A percentile compares a stretch with the other conserved stretches of the same genome.
These are phyloP conservation scores for Brachionichthys hirsutus DNA, from an alignment of 2,113 vertebrate genomes.

Conservation along the genomic window DNA sequence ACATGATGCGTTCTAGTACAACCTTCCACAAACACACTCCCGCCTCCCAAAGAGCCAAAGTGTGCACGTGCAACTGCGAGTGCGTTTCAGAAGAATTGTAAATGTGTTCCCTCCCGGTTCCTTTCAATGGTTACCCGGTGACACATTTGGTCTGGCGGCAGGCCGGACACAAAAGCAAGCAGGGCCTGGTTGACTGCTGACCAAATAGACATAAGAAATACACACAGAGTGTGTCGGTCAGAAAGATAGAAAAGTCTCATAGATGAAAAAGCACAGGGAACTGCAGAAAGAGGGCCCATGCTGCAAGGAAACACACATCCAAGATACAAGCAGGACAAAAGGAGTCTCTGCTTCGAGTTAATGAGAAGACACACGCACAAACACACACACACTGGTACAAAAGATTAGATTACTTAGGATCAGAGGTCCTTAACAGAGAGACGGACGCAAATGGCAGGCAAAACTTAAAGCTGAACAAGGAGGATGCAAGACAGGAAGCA, in stretches of 20 bases:
- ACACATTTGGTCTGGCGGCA: constrained; percentile 47
- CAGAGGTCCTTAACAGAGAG: constrained; percentile 13
- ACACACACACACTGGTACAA: constrained; percentile 52
- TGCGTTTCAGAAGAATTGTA: constrained; percentile 40
- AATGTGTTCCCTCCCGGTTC: constrained; percentile 61
- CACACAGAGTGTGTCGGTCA: constrained; percentile 17
- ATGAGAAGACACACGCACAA: constrained; percentile 57
- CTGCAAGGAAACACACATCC: constrained; percentile 22
- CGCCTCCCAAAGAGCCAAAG: constrained; percentile 15
- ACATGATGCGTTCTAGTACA: constrained; percentile 59
- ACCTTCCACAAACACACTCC: constrained; percentile 46
- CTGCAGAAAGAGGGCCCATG: constrained; percentile 20
- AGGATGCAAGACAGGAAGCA: constrained; percentile 14
- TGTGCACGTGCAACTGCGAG: constrained; percentile 18
- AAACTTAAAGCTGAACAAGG: constrained; percentile 55
- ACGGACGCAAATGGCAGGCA: constrained; percentile 1
- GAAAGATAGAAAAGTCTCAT: constrained; percentile 15
- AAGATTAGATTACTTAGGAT: constrained; percentile 33
- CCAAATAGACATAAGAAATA: constrained; percentile 13
- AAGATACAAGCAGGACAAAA: constrained; percentile 21
- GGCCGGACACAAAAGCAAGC: constrained; percentile 5
- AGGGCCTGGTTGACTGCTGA: constrained; percentile 23
- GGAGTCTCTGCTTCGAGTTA: constrained; percentile 54
- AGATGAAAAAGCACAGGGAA: constrained; percentile 35
- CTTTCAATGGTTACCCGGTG: constrained; percentile 52